Conservation (phyloP, 1,140 invertebrate species). For the Sinonovacula constricta region DNA sequence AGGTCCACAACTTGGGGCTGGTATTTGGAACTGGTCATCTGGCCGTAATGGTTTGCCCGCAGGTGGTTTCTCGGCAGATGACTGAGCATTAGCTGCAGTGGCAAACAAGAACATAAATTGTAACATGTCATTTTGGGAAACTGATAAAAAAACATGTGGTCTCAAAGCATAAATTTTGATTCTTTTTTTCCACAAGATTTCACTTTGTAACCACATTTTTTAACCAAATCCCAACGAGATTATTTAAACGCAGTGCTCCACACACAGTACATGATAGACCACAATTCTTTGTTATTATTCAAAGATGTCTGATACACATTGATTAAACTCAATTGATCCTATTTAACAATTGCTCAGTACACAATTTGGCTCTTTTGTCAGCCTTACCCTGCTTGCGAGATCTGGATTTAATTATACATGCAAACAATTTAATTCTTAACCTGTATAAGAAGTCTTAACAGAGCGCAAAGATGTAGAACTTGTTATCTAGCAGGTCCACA, state of each 20-base stretch:
- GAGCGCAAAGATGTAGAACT: too few relatives aligned
- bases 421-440: background rate
- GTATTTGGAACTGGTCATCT: background rate
- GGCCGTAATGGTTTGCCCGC: background rate
- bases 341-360: background rate
- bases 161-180: background rate
- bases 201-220: background rate
- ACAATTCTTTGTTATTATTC: background rate
- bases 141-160: background rate
- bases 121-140: background rate
- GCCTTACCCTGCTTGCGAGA: background rate
- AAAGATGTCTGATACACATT: background rate
- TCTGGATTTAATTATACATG: background rate
- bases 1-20: too few relatives aligned
- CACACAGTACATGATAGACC: too few relatives aligned
- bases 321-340: background rate
- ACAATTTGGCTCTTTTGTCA: background rate
- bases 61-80: background rate
- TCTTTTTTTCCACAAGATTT: background rate
- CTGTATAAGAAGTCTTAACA: background rate
- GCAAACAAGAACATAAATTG: background rate
- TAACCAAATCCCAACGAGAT: background rate
- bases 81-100: background rate
- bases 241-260: too few relatives aligned
- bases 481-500: too few relatives aligned